These are phyloP conservation scores for Solen grandis DNA, from an alignment of 1,140 invertebrate species.

Conservation along the genomic window DNA sequence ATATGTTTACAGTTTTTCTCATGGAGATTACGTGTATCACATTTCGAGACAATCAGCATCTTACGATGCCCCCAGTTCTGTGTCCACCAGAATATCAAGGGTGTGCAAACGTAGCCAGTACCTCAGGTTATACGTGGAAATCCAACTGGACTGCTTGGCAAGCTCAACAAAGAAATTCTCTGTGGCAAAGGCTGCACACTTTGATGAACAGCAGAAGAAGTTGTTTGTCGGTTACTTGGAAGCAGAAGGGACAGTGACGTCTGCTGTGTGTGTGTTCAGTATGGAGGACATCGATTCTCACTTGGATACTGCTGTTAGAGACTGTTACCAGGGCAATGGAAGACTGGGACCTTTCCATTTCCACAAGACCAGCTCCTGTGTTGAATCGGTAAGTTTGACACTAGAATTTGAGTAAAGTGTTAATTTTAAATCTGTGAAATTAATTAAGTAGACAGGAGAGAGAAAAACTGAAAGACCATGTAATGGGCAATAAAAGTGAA, in stretches of 20 bases:
- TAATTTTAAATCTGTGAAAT: too few species aligned
- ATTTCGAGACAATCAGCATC: constrained; percentile 94
- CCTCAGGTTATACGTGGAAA: constrained; percentile 98
- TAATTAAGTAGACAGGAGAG: too few species aligned
- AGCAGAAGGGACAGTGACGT: constrained; percentile 85
- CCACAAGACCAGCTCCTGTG: constrained; percentile 57
- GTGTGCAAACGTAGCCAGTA: constrained; percentile 98
- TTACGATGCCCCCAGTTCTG: constrained; percentile 15
- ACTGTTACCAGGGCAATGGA: constrained; percentile 88
- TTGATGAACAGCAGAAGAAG: constrained; percentile 97
- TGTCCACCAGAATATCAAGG: constrained; percentile 96
- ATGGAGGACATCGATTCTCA: constrained; percentile 94
- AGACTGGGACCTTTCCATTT: constrained; percentile 74
- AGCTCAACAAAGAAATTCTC: constrained; percentile 89
- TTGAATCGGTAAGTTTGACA: constrained; percentile 64
- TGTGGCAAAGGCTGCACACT: constrained; percentile 95
- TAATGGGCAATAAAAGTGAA: too few species aligned
- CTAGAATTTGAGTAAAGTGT: too few species aligned
- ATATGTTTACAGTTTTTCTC: constrained; percentile 97
- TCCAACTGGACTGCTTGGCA: constrained; percentile 95
- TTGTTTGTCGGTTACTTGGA: constrained; percentile 96
- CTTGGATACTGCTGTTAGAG: constrained; percentile 98
- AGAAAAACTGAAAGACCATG: too few species aligned
- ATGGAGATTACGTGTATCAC: constrained; percentile 98
- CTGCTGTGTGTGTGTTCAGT: constrained; percentile 96